phyloP scores from a whole-genome alignment of 2,113 vertebrate genomes.

The Heterotis niloticus region DNA sequence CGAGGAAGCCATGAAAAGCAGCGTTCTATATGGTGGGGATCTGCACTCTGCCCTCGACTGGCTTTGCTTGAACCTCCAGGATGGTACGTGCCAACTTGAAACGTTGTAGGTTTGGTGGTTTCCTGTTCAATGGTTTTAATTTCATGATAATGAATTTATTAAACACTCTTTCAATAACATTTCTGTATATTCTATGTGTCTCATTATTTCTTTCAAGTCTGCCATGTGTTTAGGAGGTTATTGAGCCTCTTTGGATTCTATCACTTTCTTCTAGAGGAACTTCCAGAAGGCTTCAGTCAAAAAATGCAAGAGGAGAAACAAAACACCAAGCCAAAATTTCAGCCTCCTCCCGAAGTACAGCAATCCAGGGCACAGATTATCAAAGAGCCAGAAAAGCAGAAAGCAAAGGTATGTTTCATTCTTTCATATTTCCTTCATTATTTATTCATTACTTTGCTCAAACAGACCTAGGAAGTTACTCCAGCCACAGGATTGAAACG shows the following conservation, averaged over 20 bases:
- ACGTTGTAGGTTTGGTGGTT: not conserved
- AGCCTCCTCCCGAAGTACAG: slow-evolving; percentile 55
- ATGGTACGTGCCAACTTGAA: slow-evolving; percentile 66
- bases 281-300: slow-evolving; percentile 94
- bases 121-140: not conserved
- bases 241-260: not conserved
- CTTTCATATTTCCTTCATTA: too few relatives aligned
- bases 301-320: slow-evolving; percentile 85
- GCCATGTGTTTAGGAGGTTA: not conserved
- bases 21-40: slow-evolving; percentile 86
- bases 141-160: too few relatives aligned
- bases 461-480: too few relatives aligned
- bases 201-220: not conserved
- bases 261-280: slow-evolving; percentile 66
- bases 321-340: slow-evolving; percentile 76
- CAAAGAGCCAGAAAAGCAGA: slow-evolving; percentile 46
- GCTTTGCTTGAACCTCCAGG: slow-evolving; percentile 92
- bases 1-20: slow-evolving; percentile 95
- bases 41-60: slow-evolving; percentile 95
- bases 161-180: too few relatives aligned
- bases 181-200: not conserved
- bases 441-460: too few relatives aligned
- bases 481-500: not conserved
- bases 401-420: slow-evolving; percentile 62
- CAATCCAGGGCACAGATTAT: slow-evolving; percentile 40